A percentile compares a stretch with the other conserved stretches of the same genome.
Conservation (phyloP, 2,113 vertebrate species). For the Accipiter virgatus region DNA sequence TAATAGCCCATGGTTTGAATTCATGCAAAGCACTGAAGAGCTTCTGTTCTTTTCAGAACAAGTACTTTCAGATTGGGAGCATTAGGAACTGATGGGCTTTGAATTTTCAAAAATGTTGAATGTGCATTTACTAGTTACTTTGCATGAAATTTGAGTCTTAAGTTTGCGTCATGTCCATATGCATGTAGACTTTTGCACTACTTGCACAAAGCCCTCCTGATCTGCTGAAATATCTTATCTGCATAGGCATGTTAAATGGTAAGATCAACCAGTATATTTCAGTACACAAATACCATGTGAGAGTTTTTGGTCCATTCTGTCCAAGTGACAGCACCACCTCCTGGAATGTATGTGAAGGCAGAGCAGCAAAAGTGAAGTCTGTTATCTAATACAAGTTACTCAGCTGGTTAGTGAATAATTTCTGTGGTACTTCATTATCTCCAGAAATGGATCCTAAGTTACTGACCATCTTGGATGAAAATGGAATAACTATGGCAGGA, state of each 20-base stretch:
- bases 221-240: not conserved
- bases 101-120: not conserved
- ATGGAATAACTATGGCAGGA: not conserved
- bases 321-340: not conserved
- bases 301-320: not conserved
- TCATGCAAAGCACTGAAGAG: not conserved
- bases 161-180: rapidly evolving
- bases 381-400: not conserved
- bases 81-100: not conserved
- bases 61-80: not conserved
- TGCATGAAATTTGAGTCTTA: not conserved
- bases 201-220: not conserved
- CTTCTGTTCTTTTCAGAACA: not conserved
- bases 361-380: not conserved
- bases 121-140: not conserved
- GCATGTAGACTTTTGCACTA: not conserved
- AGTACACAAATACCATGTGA: too few relatives aligned
- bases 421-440: not conserved
- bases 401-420: not conserved
- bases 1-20: not conserved
- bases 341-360: not conserved
- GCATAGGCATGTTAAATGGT: not conserved
- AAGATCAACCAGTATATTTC: not conserved
- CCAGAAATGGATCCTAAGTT: not conserved
- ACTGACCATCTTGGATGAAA: not conserved